These are phyloP conservation scores for Hylia prasina DNA, from an alignment of 2,113 vertebrate species.

Conservation along the genomic window DNA sequence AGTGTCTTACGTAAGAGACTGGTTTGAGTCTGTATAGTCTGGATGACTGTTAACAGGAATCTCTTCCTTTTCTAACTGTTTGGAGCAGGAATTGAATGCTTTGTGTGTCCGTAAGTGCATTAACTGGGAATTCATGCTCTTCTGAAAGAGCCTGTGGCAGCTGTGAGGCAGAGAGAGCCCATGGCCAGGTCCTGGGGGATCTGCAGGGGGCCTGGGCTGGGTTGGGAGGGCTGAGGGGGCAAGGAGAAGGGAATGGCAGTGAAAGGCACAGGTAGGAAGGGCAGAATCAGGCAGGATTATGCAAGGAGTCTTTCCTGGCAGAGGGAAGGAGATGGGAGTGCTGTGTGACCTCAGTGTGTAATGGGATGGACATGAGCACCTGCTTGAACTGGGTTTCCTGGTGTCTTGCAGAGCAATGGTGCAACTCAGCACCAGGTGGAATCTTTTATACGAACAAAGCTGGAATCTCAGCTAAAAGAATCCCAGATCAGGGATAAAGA, in stretches of 20 bases:
- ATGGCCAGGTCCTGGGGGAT: background rate
- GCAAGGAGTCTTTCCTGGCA: background rate
- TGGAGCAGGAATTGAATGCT: background rate
- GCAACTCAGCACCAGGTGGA: conserved; percentile 89
- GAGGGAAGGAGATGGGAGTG: background rate
- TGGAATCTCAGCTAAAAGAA: conserved; percentile 93
- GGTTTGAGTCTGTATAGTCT: background rate
- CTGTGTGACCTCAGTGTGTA: background rate
- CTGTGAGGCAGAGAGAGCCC: background rate
- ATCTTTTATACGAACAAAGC: conserved; percentile 91
- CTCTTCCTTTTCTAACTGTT: background rate
- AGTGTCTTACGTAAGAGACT: background rate
- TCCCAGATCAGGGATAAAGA: conserved; percentile 94
- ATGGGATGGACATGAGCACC: background rate
- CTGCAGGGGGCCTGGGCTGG: background rate
- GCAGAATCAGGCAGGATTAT: background rate
- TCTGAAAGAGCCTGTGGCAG: background rate
- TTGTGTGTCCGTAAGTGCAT: background rate
- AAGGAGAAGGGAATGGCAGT: background rate
- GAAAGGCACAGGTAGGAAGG: background rate
- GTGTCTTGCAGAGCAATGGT: conserved; percentile 81
- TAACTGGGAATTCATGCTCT: background rate
- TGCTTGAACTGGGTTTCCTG: background rate
- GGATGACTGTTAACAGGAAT: background rate
- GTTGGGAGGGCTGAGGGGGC: background rate